These are phyloP conservation scores for Apostichopus japonicus DNA, from an alignment of 35 echinoderm and acorn worm species.

Conservation along the genomic window DNA sequence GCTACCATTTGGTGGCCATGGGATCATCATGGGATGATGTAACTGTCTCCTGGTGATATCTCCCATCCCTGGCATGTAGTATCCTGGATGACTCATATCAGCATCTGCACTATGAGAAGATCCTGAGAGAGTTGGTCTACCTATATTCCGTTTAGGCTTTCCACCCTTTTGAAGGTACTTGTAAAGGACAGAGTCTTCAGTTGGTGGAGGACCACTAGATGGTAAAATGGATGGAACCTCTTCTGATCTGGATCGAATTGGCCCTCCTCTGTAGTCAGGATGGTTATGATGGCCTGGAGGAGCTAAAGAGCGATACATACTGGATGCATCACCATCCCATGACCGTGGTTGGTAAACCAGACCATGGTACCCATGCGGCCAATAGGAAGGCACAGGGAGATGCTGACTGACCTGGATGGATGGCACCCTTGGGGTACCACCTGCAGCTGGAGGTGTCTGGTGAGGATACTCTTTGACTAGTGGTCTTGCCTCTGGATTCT, in stretches of 20 bases:
- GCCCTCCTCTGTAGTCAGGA: conserved; percentile 27
- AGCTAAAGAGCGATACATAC: conserved; percentile 55
- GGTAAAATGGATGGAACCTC: conserved; percentile 30
- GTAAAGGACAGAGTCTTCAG: conserved; percentile 87
- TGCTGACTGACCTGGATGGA: conserved; percentile 47
- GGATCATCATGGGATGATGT: conserved; percentile 43
- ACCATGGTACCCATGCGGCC: conserved; percentile 64
- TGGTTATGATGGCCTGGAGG: conserved; percentile 23
- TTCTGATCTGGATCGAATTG: conserved; percentile 34
- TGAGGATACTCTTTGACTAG: conserved; percentile 43
- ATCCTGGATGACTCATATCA: conserved; percentile 45
- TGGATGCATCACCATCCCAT: conserved; percentile 49
- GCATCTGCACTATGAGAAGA: conserved; percentile 53
- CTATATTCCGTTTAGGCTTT: conserved; percentile 26
- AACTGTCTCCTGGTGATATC: conserved; percentile 36
- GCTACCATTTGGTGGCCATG: conserved; percentile 30
- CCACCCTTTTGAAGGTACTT: conserved; percentile 62
- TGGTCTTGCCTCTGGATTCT: conserved; percentile 35
- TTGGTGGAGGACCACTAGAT: background rate
- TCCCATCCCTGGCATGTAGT: conserved; percentile 44
- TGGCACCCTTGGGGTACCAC: conserved; percentile 32
- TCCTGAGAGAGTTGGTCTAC: conserved; percentile 42
- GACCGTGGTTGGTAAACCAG: conserved; percentile 70
- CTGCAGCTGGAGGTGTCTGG: conserved; percentile 5
- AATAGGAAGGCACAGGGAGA: conserved; percentile 36